These are phyloP conservation scores for Metalampra italica DNA, from an alignment of 2,888 invertebrate species.

Conservation along the genomic window DNA sequence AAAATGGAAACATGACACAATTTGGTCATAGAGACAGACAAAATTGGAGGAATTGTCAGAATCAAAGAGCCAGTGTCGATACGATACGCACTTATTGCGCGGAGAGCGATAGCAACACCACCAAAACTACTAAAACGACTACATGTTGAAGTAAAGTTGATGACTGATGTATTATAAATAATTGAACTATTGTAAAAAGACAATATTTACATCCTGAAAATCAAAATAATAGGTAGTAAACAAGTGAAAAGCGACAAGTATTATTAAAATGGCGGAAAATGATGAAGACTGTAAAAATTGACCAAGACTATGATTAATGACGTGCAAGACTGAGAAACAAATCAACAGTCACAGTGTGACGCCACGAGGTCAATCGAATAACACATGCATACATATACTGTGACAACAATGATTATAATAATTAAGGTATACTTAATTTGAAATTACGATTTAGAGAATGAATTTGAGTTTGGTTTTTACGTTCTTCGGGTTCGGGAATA, in stretches of 20 bases:
- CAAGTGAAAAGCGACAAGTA: neutral
- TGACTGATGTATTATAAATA: neutral
- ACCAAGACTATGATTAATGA: neutral
- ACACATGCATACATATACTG: no score
- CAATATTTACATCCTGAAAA: no score
- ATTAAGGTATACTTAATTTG: no score
- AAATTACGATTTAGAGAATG: no score
- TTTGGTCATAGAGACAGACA: slow-evolving; percentile 21
- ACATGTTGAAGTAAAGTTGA: slow-evolving; percentile 5
- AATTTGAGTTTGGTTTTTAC: no score
- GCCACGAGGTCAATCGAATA: no score
- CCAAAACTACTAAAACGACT: slow-evolving; percentile 17
- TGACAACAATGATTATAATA: no score
- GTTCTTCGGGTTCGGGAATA: no score
- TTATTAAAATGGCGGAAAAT: neutral
- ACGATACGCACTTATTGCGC: slow-evolving; percentile 37
- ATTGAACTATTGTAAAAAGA: neutral
- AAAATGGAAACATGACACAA: slow-evolving; percentile 25
- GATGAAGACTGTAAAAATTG: neutral
- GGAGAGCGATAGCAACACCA: slow-evolving; percentile 24
- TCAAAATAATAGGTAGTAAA: no score
- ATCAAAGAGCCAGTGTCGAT: slow-evolving; percentile 42
- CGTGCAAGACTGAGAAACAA: no score
- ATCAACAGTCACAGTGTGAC: no score
- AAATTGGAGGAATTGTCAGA: slow-evolving; percentile 24